Evolutionary conservation across 2,797 vertebrate species (phyloP), one percentile per base, ranked within the genome.

Genomic region (Cyprinella venusta): DNA sequence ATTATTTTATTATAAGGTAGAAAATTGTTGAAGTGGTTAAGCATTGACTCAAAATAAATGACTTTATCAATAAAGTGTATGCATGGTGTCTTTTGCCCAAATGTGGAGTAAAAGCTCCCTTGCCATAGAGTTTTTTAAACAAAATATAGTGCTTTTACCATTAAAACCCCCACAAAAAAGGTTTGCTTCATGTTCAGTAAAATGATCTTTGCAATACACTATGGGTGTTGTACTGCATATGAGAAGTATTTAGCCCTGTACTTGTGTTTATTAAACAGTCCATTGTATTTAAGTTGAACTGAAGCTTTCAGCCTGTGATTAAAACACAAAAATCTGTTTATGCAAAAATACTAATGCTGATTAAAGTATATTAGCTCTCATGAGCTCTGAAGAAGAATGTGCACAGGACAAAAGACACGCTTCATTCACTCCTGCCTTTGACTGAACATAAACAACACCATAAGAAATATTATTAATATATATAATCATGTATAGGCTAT

Each of bases 311-410:
- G 38, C 18, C 70, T 52, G 9, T 52, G 70, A 21, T 18, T 30
- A 42, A 76, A 61, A 76, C 21, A 26, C 8, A 48, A 77, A 45
- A 45, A 64, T 6, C 75, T 64, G 19, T 76, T 42, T 6, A 18
- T 48, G 76, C 16, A 61, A 64, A 65, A 78, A n/a, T 42, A 52
- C 18, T 36, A 67, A 78, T 36, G 30, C 76, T 24, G 76, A 79
- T 52, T 79, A 52, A 67, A n/a, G 1, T 45, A 52, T 48, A 63
- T 48, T n/a, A 1, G 16, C 48, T 18, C 54, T 40, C 21, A 38
- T 19, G 21, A 64, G 61, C 65, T 15, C 64, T 21, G 65, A 8
- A 50, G 42, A 56, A 69, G 64, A 69, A 79, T 79, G 61, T 50
- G 63, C 3, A 24, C n/a, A 6, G 30, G 21, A 52, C 76, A 78